A percentile compares a stretch with the other conserved stretches of the same genome.
phyloP scores from a whole-genome alignment of 2,797 vertebrate genomes.

The Octomys mimax region DNA sequence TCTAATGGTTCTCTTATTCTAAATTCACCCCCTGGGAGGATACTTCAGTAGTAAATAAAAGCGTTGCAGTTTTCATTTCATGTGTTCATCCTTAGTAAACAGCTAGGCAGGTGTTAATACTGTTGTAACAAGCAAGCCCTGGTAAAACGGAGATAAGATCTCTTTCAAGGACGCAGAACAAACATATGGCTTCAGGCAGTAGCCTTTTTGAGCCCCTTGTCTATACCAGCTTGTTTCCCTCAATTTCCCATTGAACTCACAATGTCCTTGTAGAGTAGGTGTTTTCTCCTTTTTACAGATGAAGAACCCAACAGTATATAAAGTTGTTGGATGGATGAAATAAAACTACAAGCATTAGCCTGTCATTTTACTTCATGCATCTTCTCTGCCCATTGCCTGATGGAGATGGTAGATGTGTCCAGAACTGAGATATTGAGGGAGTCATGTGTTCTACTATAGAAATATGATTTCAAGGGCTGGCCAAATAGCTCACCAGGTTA shows the following conservation, averaged over 20 bases:
- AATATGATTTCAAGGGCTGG: too few species aligned
- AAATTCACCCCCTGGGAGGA: neutral
- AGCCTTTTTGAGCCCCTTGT: neutral
- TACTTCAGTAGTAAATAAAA: constrained; percentile 14
- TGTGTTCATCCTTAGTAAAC: neutral
- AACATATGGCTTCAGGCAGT: neutral
- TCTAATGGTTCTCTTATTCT: constrained; percentile 50
- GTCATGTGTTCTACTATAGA: neutral
- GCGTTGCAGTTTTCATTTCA: constrained; percentile 16
- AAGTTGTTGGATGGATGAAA: neutral
- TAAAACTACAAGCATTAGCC: constrained; percentile 5
- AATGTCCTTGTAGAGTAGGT: neutral
- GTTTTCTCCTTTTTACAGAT: neutral
- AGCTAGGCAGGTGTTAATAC: neutral
- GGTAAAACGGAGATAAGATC: neutral
- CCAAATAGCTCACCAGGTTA: too few species aligned
- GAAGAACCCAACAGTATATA: neutral
- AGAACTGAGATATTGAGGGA: neutral
- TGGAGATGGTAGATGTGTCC: neutral
- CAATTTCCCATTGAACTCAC: neutral
- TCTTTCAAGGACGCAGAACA: constrained; percentile 15
- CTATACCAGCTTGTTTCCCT: neutral
- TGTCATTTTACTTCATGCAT: neutral
- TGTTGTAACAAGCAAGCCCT: neutral
- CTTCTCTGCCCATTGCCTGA: neutral